Percentiles rank a stretch among this genome's conserved stretches.
phyloP scores from a whole-genome alignment of 2,113 vertebrate species.

The Ginglymostoma cirratum region DNA sequence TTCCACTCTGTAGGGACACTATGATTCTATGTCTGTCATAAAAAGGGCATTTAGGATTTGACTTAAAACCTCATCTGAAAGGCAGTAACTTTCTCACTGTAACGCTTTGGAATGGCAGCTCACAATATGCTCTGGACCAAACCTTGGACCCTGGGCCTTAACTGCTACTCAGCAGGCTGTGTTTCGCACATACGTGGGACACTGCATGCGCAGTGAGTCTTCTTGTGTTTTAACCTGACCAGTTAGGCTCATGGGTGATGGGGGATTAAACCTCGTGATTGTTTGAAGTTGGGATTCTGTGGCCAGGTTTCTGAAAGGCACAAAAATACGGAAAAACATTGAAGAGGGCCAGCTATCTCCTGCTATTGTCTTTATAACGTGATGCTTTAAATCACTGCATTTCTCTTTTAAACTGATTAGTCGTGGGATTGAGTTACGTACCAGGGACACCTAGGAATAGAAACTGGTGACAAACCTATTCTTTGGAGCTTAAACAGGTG shows the following conservation, averaged over 20 bases:
- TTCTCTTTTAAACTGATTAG: too few relatives aligned
- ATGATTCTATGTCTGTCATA: background rate
- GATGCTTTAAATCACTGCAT: too few relatives aligned
- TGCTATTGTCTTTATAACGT: too few relatives aligned
- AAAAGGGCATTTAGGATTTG: background rate
- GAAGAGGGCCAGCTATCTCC: too few relatives aligned
- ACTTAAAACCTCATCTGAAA: background rate
- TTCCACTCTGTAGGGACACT: too few relatives aligned
- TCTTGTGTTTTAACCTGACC: background rate
- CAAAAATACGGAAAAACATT: too few relatives aligned
- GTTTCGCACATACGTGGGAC: background rate
- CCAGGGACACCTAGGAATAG: background rate
- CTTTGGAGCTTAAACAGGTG: background rate
- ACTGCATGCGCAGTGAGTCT: background rate
- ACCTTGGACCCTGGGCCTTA: background rate
- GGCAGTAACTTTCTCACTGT: background rate
- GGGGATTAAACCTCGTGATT: too few relatives aligned
- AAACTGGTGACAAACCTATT: background rate
- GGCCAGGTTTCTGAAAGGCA: too few relatives aligned
- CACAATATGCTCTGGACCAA: background rate
- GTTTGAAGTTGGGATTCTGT: background rate
- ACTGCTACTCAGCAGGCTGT: background rate
- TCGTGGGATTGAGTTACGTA: too few relatives aligned
- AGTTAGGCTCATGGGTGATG: too few relatives aligned
- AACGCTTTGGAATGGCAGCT: background rate